These are phyloP conservation scores for Mormyrops attenuatus DNA, from an alignment of 2,797 vertebrate genomes.

Conservation along the genomic window DNA sequence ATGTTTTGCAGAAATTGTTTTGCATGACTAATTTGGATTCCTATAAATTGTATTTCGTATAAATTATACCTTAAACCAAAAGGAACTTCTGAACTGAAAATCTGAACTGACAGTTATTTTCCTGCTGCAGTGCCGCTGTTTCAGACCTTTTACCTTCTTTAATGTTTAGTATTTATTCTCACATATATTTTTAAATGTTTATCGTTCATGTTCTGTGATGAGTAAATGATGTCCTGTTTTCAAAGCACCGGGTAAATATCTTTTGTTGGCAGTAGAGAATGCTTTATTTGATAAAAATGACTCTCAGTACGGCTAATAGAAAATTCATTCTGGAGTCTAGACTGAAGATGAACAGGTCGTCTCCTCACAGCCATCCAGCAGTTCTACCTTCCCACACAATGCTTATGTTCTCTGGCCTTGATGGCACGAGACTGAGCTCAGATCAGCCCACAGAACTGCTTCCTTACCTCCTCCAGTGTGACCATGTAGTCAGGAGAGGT, in stretches of 20 bases:
- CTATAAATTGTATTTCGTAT: background rate
- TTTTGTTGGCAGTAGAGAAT: background rate
- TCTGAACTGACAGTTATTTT: background rate
- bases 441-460: background rate
- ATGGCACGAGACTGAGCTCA: background rate
- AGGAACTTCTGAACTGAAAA: background rate
- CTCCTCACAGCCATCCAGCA: background rate
- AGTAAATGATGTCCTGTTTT: background rate
- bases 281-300: background rate
- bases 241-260: background rate
- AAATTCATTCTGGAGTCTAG: background rate
- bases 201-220: background rate
- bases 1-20: background rate
- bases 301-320: background rate
- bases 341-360: background rate
- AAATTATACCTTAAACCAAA: background rate
- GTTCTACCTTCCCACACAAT: background rate
- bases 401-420: background rate
- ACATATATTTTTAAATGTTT: background rate
- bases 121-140: background rate
- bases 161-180: background rate
- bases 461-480: conserved; percentile 48
- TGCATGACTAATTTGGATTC: background rate
- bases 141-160: background rate
- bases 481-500: conserved; percentile 52